These are phyloP conservation scores for Drosophila rhopaloa DNA, from an alignment of 1,140 invertebrate species.

Conservation along the genomic window DNA sequence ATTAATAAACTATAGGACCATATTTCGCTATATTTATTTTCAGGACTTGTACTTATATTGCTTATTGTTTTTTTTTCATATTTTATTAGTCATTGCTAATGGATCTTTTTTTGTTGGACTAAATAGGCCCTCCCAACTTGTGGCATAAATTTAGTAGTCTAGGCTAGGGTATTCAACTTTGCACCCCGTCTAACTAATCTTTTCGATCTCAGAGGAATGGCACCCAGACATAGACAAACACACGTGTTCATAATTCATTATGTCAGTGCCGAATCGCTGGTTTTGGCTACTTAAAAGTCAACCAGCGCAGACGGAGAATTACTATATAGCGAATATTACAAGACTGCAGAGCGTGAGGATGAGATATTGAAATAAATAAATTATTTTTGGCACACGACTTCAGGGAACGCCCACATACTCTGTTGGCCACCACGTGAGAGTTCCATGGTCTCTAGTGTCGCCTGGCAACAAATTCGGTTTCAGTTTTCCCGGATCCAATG, in stretches of 20 bases:
- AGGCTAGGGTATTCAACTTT: slow-evolving; percentile 31
- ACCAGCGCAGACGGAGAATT: slow-evolving; percentile 40
- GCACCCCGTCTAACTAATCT: slow-evolving; percentile 15
- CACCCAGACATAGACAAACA: slow-evolving; percentile 12
- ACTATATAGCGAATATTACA: slow-evolving; percentile 42
- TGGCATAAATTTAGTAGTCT: slow-evolving; percentile 9
- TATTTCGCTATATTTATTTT: too few relatives aligned
- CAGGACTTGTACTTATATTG: too few relatives aligned
- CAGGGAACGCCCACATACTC: slow-evolving; percentile 5
- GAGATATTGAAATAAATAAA: slow-evolving; percentile 62
- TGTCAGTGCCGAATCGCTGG: slow-evolving; percentile 23
- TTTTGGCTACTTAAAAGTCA: slow-evolving; percentile 50
- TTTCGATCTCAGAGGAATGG: background rate
- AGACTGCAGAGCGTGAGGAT: slow-evolving; percentile 6
- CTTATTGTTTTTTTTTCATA: too few relatives aligned
- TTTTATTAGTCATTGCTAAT: too few relatives aligned
- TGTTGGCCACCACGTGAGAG: slow-evolving; percentile 17
- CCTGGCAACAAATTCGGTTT: slow-evolving; percentile 44
- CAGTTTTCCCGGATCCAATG: slow-evolving; percentile 14
- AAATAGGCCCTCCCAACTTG: background rate
- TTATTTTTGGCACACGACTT: slow-evolving; percentile 75
- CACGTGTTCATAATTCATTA: slow-evolving; percentile 45
- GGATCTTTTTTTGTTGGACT: too few relatives aligned
- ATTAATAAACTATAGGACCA: too few relatives aligned
- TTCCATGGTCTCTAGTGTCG: slow-evolving; percentile 20